Percentiles rank a stretch among this genome's conserved stretches.
These are phyloP conservation scores for pig (Sus scrofa) DNA, from an alignment of 2,113 vertebrate species.

Conservation along the genomic window T2T-Sscrofa CM000821.6:15498501-15499000, in stretches of 20 bases:
- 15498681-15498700: neutral
- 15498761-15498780: neutral
- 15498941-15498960: neutral
- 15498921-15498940: neutral
- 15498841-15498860: neutral
- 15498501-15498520: no score
- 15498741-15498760: neutral
- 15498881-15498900: neutral
- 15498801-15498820: neutral
- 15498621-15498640: neutral
- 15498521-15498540: no score
- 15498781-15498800: rapidly evolving
- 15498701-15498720: neutral
- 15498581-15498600: neutral
- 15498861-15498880: neutral
- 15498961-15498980: neutral
- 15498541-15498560: no score
- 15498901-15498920: neutral
- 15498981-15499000: no score
- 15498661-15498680: neutral
- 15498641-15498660: neutral
- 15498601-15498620: neutral
- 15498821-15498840: neutral
- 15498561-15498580: neutral
- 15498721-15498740: neutral